phyloP scores from a whole-genome alignment of 2,797 vertebrate species.

The Catharus ustulatus region DNA sequence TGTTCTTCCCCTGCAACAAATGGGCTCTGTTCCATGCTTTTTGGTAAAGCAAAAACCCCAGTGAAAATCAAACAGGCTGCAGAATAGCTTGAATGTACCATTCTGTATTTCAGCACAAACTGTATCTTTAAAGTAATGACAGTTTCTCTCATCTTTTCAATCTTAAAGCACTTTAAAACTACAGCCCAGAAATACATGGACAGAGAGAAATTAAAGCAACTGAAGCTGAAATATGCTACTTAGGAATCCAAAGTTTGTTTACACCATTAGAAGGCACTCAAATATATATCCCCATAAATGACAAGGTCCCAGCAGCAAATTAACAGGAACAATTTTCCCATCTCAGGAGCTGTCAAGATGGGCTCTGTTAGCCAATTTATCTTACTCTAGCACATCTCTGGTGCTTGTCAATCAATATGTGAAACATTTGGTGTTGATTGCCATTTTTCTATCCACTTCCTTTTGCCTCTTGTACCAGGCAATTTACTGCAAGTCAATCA shows the following conservation, averaged over 20 bases:
- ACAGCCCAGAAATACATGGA: constrained; percentile 44
- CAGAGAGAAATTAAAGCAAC: constrained; percentile 60
- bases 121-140: constrained; percentile 33
- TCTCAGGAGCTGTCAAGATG: constrained; percentile 85
- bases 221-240: constrained; percentile 48
- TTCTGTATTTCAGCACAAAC: constrained; percentile 16
- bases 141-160: neutral
- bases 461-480: constrained; percentile 82
- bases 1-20: neutral
- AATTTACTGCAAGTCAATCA: constrained; percentile 88
- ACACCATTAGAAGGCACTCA: constrained; percentile 81
- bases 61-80: neutral
- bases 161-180: constrained; percentile 35
- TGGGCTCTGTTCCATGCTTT: neutral
- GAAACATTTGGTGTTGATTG: constrained; percentile 86
- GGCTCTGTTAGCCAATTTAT: constrained; percentile 86
- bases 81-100: neutral
- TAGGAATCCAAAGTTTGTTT: constrained; percentile 81
- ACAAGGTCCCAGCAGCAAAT: constrained; percentile 84
- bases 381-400: constrained; percentile 84
- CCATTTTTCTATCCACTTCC: constrained; percentile 84
- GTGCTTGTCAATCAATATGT: constrained; percentile 85
- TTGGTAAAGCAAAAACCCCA: neutral
- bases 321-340: constrained; percentile 86
- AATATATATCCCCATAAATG: constrained; percentile 77